Conservation (phyloP, 2,888 invertebrate species). For the Heteromurus nitidus region DNA sequence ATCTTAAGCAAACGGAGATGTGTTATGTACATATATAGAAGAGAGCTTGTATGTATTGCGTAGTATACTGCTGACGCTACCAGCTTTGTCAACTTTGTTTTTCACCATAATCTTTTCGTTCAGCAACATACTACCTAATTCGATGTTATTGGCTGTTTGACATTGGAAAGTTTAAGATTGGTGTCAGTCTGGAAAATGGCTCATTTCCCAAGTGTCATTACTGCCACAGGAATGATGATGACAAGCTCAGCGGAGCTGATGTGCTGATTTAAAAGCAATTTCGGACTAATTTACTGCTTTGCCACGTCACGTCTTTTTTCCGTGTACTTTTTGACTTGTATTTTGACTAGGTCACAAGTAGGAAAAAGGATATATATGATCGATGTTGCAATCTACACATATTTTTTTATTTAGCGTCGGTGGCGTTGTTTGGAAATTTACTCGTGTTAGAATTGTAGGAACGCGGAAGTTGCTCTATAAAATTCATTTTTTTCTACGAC, state of each 20-base stretch:
- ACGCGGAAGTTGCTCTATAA: slow-evolving; percentile 4
- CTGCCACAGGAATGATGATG: slow-evolving; percentile 9
- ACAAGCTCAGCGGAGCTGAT: neutral
- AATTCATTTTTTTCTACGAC: neutral
- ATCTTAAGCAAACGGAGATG: neutral
- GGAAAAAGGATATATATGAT: too few species aligned
- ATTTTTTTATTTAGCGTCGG: too few species aligned
- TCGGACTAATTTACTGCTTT: slow-evolving; percentile 11
- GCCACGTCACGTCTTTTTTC: slow-evolving; percentile 12
- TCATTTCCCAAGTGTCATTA: neutral
- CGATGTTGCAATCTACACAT: too few species aligned
- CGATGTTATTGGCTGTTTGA: slow-evolving; percentile 18
- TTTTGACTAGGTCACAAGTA: too few species aligned
- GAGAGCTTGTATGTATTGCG: too few species aligned
- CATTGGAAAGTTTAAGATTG: slow-evolving; percentile 34
- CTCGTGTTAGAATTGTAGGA: neutral
- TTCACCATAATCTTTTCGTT: too few species aligned
- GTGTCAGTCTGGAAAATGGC: slow-evolving; percentile 18
- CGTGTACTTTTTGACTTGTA: too few species aligned
- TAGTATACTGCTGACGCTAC: too few species aligned
- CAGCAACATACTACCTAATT: slow-evolving; percentile 18
- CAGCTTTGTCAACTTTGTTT: too few species aligned
- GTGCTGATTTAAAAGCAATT: slow-evolving; percentile 19
- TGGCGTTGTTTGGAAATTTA: neutral
- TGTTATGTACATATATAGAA: neutral